Evolutionary conservation across 2,797 vertebrate genomes (phyloP).

Genomic region (Otolemur crassicaudatus): DNA sequence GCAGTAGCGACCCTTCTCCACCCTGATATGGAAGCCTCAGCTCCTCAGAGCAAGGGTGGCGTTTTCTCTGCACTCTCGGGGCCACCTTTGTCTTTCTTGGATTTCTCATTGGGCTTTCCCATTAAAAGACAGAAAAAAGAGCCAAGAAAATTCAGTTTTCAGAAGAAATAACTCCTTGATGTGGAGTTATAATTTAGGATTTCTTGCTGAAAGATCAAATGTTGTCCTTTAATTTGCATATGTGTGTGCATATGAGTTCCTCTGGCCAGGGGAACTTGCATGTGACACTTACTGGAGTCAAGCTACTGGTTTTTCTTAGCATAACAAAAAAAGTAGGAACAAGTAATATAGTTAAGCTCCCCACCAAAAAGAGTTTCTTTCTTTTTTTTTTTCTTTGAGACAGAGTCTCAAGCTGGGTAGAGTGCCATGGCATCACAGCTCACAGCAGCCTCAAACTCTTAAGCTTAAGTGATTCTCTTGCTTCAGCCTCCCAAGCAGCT

Average conservation of each 20-base stretch:
- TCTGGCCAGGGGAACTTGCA: neutral
- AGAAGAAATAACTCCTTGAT: neutral
- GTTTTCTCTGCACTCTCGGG: neutral
- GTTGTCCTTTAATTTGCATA: neutral
- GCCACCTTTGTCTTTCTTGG: conserved; percentile 4
- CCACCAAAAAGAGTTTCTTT: neutral
- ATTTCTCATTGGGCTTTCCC: neutral
- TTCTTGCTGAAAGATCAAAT: conserved; percentile 33
- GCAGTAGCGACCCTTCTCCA: neutral
- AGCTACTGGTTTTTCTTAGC: neutral
- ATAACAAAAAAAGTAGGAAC: neutral
- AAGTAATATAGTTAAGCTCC: neutral
- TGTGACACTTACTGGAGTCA: neutral
- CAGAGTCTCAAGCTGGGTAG: no score
- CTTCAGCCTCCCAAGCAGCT: no score
- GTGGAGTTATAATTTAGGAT: neutral
- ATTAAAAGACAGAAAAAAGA: neutral
- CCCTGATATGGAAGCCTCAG: neutral
- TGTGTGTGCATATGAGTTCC: neutral
- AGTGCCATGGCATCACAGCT: no score
- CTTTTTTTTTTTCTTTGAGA: no score
- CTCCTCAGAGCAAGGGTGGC: neutral
- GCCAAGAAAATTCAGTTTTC: neutral
- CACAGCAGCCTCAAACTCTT: no score
- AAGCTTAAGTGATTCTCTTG: no score